Conservation (phyloP, 2,113 vertebrate species). For the Phodopus roborovskii region DNA sequence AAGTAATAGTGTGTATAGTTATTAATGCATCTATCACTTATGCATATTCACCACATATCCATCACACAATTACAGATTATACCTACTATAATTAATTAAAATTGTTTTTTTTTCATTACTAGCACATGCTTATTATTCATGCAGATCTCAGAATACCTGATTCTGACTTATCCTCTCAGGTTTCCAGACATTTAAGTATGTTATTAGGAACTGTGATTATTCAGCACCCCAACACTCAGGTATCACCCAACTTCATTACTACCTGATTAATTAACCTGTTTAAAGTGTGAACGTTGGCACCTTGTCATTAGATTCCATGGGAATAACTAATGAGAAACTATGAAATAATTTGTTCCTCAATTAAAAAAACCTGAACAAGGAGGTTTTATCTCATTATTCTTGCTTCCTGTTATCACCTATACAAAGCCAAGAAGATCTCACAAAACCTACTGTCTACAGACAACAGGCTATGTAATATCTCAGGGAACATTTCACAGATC, state of each 20-base stretch:
- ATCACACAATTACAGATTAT: conserved; percentile 54
- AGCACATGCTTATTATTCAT: conserved; percentile 85
- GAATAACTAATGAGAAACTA: conserved; percentile 88
- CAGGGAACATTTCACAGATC: conserved; percentile 84
- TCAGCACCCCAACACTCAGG: conserved; percentile 85
- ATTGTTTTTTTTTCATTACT: conserved; percentile 77
- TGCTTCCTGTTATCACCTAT: conserved; percentile 87
- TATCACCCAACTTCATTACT: conserved; percentile 89
- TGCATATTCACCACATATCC: background rate
- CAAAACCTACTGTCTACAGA: conserved; percentile 82
- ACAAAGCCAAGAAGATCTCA: conserved; percentile 85
- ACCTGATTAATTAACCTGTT: conserved; percentile 92
- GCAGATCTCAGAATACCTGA: conserved; percentile 76
- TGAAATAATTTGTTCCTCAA: conserved; percentile 90
- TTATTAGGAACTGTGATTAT: conserved; percentile 86
- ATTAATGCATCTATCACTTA: background rate
- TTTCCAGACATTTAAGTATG: conserved; percentile 84
- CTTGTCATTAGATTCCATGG: conserved; percentile 87
- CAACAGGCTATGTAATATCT: conserved; percentile 76
- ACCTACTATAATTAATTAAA: conserved; percentile 72
- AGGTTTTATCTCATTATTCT: conserved; percentile 88
- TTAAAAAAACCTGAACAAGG: conserved; percentile 84
- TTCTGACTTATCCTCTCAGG: conserved; percentile 80
- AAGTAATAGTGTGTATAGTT: background rate
- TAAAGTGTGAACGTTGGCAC: conserved; percentile 91